Conservation (phyloP, 2,113 vertebrate genomes). For the Speoplatyrhinus poulsoni region DNA sequence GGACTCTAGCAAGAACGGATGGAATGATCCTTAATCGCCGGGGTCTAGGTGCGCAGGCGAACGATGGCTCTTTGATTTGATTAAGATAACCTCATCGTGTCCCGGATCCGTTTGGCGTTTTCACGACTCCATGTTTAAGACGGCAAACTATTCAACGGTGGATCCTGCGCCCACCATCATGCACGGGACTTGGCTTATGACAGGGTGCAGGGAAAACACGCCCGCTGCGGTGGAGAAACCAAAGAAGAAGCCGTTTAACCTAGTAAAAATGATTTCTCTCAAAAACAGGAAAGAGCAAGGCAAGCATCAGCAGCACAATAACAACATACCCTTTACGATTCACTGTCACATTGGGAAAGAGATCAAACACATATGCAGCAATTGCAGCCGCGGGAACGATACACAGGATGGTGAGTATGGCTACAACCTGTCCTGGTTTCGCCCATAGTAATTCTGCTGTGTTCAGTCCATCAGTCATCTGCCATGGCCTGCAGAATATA, state of each 20-base stretch:
- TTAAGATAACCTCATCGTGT: conserved; percentile 53
- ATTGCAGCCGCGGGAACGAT: conserved; percentile 94
- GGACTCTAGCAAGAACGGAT: conserved; percentile 15
- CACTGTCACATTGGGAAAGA: conserved; percentile 97
- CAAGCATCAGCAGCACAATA: conserved; percentile 72
- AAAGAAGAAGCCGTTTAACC: conserved; percentile 88
- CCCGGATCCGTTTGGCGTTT: conserved; percentile 35
- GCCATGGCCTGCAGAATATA: background rate
- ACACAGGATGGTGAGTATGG: conserved; percentile 90
- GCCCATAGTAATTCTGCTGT: conserved; percentile 44
- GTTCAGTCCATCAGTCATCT: background rate
- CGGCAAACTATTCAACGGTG: conserved; percentile 78
- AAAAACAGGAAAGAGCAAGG: conserved; percentile 77
- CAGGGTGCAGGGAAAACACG: conserved; percentile 75
- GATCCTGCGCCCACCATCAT: conserved; percentile 77
- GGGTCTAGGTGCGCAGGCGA: conserved; percentile 60
- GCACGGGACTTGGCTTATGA: conserved; percentile 76
- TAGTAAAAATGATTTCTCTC: conserved; percentile 91
- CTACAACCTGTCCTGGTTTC: conserved; percentile 22
- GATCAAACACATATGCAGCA: conserved; percentile 99
- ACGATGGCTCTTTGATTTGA: conserved; percentile 52
- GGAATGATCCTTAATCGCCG: conserved; percentile 38
- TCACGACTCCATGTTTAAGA: conserved; percentile 65
- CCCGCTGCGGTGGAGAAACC: conserved; percentile 81
- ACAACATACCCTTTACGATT: conserved; percentile 93